Evolutionary conservation across 2,113 vertebrate species (phyloP), one percentile per base, ranked within the genome.

Genomic region (Megatriorchis doriae): DNA sequence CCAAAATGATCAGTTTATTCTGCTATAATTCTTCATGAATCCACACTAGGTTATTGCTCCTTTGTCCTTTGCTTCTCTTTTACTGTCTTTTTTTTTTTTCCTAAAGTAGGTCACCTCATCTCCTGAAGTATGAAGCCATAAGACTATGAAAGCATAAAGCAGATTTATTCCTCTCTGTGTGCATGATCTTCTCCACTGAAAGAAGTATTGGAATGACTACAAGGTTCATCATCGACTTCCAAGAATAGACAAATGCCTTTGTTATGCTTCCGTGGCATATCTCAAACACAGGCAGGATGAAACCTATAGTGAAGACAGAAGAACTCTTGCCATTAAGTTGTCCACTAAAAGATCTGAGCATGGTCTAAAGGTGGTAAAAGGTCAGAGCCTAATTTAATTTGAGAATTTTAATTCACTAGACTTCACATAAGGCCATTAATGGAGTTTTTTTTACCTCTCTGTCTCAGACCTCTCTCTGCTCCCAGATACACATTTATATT

Each of bases 1-100:
- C 31, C 34, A 45, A 92, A 86, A 62, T 45, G 16, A 80, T 80
- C 67, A 40, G 77, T 65, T 94, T 95, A 80, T 91, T 90, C 89
- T 92, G 77, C 82, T 68, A 53, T 67, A 93, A 75, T 50, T 94
- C 62, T 74, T 83, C 82, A 70, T 38, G 73, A 92, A 94, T 83
- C 62, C 65, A 45, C 12, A 53, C 31, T 68, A 83, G 22, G 90
- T 94, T 96, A 94, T 87, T 78, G 93, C 52, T 97, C 45, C 53
- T 95, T 95, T 95, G 91, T 97, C 97, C 95, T 97, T 93, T 95
- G 82, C 74, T 97, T 97, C 84, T 90, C 86, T 94, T 94, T 92
- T 83, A 70, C 86, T 0, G 0, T 47, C 47, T 73, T 73, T 75
- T 34, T 78, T 94, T 42, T 59, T 11, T 2, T 1, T 2, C 50